Evolutionary conservation across 2,797 vertebrate genomes (phyloP).

Genomic region (Tauraco hartlaubi): DNA sequence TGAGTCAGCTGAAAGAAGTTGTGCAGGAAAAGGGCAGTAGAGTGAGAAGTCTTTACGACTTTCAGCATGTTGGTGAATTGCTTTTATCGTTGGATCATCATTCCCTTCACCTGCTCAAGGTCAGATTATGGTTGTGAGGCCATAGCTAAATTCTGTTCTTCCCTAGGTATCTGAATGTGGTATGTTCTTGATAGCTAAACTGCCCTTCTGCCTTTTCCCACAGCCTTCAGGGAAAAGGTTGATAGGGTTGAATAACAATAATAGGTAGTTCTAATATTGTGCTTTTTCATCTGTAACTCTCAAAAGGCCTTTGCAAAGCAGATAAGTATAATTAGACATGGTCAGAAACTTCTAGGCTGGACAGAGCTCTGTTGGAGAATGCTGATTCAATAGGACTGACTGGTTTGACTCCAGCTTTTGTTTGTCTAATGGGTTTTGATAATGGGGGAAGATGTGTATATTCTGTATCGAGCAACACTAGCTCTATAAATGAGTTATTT

Average conservation of each 20-base stretch:
- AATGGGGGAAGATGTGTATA: background rate
- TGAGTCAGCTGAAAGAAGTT: background rate
- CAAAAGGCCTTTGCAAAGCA: background rate
- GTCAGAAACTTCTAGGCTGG: background rate
- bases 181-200: background rate
- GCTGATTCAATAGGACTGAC: background rate
- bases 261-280: background rate
- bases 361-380: background rate
- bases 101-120: background rate
- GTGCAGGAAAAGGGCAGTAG: accelerated
- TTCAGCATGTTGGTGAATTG: background rate
- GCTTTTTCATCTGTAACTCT: background rate
- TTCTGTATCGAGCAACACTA: background rate
- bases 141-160: background rate
- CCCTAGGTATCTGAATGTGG: background rate
- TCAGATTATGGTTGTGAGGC: background rate
- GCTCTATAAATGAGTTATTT: background rate
- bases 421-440: background rate
- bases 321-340: background rate
- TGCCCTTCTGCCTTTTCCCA: background rate
- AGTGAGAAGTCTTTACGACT: background rate
- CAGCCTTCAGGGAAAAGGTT: background rate
- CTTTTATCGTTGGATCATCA: background rate
- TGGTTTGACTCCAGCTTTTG: background rate
- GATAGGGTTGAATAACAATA: background rate